Evolutionary conservation across 2,888 invertebrate genomes (phyloP), one percentile per base, ranked within the genome.

Genomic region (Graphium colonna): DNA sequence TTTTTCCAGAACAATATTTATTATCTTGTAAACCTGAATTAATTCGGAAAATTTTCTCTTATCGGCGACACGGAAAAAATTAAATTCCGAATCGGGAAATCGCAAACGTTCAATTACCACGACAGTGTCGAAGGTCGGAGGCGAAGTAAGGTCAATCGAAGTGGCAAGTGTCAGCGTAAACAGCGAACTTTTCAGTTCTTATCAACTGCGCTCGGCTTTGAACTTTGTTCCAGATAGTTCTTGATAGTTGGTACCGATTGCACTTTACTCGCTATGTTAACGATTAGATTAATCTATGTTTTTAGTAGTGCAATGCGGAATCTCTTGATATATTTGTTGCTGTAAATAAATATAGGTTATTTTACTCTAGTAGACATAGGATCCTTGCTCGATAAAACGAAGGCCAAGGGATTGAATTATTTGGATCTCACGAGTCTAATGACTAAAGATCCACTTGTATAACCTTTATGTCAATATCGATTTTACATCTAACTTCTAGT

Each of bases 111-210:
- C 36, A 36, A 36, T 36, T 36, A 36, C 36, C 3, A 3, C 1
- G 36, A 36, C 13, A 36, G 36, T 36, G 12, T 9, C 36, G 36
- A 36, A 36, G 36, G 36, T 36, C 36, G 36, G 3, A n/a, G 13
- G 12, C 36, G 13, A 31, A 31, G 31, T 36, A 54, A 52, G 59
- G 60, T 60, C 61, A 62, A 48, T 50, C 50, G 46, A 55, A 53
- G 58, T 58, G 48, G 58, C 57, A 60, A 61, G 46, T 64, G 58
- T 44, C 28, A 16, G 40, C 54, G 60, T 60, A 60, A 62, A 63
- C 50, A 60, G 62, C 56, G 55, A 64, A 67, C 56, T 65, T 67
- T 60, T 56, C 56, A 62, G 61, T 61, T 65, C 64, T 60, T 64
- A 64, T 63, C 64, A 62, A 60, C 61, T 57, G 39, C 55, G 44